Evolutionary conservation across 2,888 invertebrate species (phyloP), one percentile per base, ranked within the genome.

Genomic region (Myathropa florea): DNA sequence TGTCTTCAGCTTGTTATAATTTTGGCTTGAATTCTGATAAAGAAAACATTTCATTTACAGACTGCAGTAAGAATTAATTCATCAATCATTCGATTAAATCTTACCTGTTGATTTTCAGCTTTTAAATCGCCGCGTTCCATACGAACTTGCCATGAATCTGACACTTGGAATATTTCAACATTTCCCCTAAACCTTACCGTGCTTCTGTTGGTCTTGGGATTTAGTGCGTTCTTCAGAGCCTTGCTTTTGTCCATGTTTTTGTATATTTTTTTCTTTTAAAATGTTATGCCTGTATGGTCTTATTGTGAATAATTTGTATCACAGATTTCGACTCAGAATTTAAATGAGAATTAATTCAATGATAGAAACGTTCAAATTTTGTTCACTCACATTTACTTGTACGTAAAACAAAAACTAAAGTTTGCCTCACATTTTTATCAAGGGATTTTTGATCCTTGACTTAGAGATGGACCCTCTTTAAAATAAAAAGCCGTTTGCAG

Each of bases 141-240:
- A n/a, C 33, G 55, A 2, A 81, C n/a, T 23, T 77, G 61, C 85
- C 85, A 81, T 1, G 76, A 53, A 23, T 85, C 71, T 4, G 72
- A 61, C 10, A 85, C 64, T 1, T 71, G 63, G 53, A 85, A 85
- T 59, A 85, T 77, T 63, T 81, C 85, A 2, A 85, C 85, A 2
- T 53, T 63, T 2, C 21, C 46, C 26, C 61, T 81, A 23, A 85
- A 85, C 57, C 53, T 72, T 6, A 85, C 77, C 1, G 24, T 39
- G 18, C 61, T 46, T 26, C 68, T 81, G 14, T 33, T 68, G 1
- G 46, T 9, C 9, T 30, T 77, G 0, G 53, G 1, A 3, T 24
- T 60, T 0, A 3, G 21, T 0, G 78, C 14, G 9, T 36, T 23
- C 18, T 39, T 28, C 3, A 28, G 9, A 71, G 0, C 3, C 14